phyloP scores from a whole-genome alignment of 2,888 invertebrate species.

The Zonitis immaculata region DNA sequence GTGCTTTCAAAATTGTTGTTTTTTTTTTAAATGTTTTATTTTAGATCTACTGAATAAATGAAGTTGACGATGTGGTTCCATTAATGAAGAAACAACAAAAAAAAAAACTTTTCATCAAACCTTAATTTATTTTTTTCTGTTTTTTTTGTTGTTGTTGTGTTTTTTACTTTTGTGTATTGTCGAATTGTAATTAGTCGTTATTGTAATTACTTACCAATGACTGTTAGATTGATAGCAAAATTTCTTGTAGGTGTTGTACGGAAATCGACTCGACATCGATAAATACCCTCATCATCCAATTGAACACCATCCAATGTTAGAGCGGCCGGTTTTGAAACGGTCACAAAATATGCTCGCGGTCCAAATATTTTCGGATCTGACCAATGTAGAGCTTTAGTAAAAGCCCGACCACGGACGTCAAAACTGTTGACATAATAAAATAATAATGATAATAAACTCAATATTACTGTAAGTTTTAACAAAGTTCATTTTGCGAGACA shows the following conservation, averaged over 20 bases:
- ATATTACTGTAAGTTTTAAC: not conserved
- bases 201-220: slow-evolving; percentile 69
- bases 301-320: slow-evolving; percentile 79
- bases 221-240: slow-evolving; percentile 82
- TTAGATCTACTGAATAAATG: not conserved
- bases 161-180: no score
- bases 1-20: slow-evolving; percentile 18
- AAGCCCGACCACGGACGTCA: slow-evolving; percentile 77
- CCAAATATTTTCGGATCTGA: slow-evolving; percentile 80
- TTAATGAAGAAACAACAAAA: not conserved
- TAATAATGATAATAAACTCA: not conserved
- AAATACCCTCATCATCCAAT: slow-evolving; percentile 79
- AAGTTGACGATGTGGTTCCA: not conserved
- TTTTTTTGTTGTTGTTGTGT: not conserved
- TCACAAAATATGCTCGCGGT: slow-evolving; percentile 79
- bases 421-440: slow-evolving; percentile 59
- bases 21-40: not conserved
- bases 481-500: not conserved
- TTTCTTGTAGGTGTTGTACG: slow-evolving; percentile 84
- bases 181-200: not conserved
- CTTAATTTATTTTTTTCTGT: not conserved
- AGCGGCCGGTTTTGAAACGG: slow-evolving; percentile 73
- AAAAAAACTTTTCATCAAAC: not conserved
- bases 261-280: slow-evolving; percentile 87
- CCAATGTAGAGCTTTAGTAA: slow-evolving; percentile 78